Evolutionary conservation across 1,140 invertebrate species (phyloP).

Genomic region (Eriosoma lanigerum): DNA sequence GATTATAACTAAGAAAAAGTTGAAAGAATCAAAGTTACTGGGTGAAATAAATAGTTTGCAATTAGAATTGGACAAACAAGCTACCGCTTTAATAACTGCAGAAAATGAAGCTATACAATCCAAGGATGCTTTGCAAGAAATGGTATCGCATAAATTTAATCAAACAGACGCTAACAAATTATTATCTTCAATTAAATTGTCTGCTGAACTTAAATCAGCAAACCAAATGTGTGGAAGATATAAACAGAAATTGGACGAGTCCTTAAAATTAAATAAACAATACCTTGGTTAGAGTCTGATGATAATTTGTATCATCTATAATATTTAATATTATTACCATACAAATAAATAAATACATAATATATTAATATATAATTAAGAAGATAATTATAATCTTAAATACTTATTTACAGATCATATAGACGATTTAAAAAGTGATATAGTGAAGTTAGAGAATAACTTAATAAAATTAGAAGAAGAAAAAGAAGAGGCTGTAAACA

Average conservation of each 20-base stretch:
- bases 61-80: slow-evolving; percentile 22
- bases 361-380: not conserved
- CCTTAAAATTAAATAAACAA: slow-evolving; percentile 24
- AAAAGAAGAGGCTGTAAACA: slow-evolving; percentile 20
- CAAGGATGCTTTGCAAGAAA: slow-evolving; percentile 26
- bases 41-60: slow-evolving; percentile 8
- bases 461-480: slow-evolving; percentile 14
- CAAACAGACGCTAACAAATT: slow-evolving; percentile 8
- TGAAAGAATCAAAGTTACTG: slow-evolving; percentile 27
- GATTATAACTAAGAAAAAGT: not conserved
- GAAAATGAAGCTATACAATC: slow-evolving; percentile 33
- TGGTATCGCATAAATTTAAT: slow-evolving; percentile 36
- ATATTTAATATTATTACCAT: no score
- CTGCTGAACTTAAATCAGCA: slow-evolving; percentile 37
- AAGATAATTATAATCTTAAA: not conserved
- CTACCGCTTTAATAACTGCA: slow-evolving; percentile 6
- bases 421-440: slow-evolving; percentile 19
- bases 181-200: slow-evolving; percentile 17
- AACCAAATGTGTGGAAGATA: slow-evolving; percentile 32
- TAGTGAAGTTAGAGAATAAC: not conserved
- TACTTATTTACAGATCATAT: slow-evolving; percentile 26
- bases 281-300: not conserved
- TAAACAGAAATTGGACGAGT: slow-evolving; percentile 11
- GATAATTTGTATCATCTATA: not conserved
- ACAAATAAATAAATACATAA: no score